Evolutionary conservation across 2,113 vertebrate species (phyloP).

Genomic region (Scomber scombrus): DNA sequence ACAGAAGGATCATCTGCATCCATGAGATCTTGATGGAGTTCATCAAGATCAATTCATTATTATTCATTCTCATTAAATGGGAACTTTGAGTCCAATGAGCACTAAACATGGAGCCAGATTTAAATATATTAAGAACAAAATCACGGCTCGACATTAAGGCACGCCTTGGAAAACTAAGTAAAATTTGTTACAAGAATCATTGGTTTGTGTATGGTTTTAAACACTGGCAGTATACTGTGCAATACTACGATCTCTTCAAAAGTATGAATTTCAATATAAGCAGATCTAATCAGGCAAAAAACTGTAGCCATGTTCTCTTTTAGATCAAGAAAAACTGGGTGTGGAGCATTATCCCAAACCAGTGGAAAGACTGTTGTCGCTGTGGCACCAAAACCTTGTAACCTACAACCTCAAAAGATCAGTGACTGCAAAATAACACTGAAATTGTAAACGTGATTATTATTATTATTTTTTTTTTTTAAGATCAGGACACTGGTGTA

Average conservation of each 20-base stretch:
- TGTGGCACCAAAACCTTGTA: conserved; percentile 7
- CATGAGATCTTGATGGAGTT: conserved; percentile 31
- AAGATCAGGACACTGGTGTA: neutral
- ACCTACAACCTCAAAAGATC: neutral
- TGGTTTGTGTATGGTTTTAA: neutral
- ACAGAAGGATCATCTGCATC: conserved; percentile 83
- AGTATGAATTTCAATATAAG: neutral
- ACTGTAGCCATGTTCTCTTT: neutral
- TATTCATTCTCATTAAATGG: conserved; percentile 5
- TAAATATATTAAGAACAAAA: conserved; percentile 21
- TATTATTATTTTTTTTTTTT: neutral
- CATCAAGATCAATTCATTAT: conserved; percentile 34
- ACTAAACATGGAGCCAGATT: conserved; percentile 48
- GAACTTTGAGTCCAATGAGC: conserved; percentile 42
- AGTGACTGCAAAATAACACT: conserved; percentile 1
- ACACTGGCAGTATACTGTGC: neutral
- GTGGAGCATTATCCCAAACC: too few relatives aligned
- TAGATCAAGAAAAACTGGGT: too few relatives aligned
- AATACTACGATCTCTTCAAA: neutral
- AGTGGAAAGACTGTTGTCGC: neutral
- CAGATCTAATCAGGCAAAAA: neutral
- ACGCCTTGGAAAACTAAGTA: neutral
- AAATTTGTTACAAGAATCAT: neutral
- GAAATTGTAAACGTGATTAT: neutral
- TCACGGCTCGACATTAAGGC: conserved; percentile 69